Conservation (phyloP, 2,113 vertebrate species). For the Herpailurus yagouaroundi region DNA sequence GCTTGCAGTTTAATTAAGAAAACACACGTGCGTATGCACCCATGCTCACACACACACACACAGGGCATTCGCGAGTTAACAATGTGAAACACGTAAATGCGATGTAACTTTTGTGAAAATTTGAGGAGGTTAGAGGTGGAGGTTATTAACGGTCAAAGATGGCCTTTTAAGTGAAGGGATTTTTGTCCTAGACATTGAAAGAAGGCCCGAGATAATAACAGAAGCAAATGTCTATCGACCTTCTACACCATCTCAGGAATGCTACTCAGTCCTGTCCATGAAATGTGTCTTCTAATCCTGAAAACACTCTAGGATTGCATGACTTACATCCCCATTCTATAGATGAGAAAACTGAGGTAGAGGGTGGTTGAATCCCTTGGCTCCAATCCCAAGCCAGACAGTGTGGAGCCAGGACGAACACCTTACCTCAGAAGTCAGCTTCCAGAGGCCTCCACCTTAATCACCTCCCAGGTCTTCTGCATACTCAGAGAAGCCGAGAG, state of each 20-base stretch:
- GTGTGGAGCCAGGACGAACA: background rate
- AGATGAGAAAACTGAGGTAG: background rate
- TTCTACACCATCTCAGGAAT: background rate
- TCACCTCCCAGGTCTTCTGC: accelerated
- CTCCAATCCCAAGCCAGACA: background rate
- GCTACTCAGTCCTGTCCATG: background rate
- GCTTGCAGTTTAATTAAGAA: background rate
- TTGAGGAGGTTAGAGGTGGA: background rate
- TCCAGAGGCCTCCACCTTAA: background rate
- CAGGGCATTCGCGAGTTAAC: background rate
- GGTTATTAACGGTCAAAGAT: background rate
- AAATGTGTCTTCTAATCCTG: background rate
- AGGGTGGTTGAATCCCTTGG: background rate
- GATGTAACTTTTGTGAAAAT: background rate
- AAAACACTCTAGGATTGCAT: background rate
- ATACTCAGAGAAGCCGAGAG: background rate
- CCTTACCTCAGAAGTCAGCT: background rate
- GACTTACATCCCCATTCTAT: background rate
- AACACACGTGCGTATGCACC: background rate
- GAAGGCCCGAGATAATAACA: background rate
- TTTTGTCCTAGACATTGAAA: background rate
- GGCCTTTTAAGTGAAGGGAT: background rate
- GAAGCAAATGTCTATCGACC: background rate
- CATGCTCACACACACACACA: background rate
- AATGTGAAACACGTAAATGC: background rate